Percentiles rank a stretch among this genome's conserved stretches.
These are phyloP conservation scores for Cerastis rubricosa DNA, from an alignment of 2,888 invertebrate genomes.

Conservation along the genomic window DNA sequence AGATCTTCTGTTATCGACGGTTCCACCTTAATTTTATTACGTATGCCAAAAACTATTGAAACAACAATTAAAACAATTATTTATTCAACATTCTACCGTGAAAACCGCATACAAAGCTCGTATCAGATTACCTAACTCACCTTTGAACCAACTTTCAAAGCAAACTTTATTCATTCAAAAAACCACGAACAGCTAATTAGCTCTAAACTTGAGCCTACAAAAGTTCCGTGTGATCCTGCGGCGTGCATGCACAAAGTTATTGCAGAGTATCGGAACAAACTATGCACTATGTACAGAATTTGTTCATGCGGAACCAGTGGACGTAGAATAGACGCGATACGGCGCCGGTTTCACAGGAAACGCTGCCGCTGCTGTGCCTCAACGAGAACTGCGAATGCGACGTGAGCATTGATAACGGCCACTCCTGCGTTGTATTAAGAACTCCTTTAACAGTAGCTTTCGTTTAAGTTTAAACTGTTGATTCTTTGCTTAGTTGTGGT, in stretches of 20 bases:
- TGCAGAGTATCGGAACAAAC: slow-evolving; percentile 65
- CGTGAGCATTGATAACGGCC: slow-evolving; percentile 68
- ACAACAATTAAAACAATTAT: neutral
- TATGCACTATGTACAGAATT: slow-evolving; percentile 69
- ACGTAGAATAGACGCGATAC: slow-evolving; percentile 76
- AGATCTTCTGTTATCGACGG: neutral
- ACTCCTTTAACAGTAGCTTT: slow-evolving; percentile 50
- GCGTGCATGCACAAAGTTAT: slow-evolving; percentile 57
- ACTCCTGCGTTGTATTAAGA: slow-evolving; percentile 55
- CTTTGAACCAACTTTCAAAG: neutral
- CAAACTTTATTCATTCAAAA: slow-evolving; percentile 33
- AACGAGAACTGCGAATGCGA: slow-evolving; percentile 69
- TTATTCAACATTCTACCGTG: neutral
- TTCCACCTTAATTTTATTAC: neutral
- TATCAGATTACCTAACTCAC: neutral
- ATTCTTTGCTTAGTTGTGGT: neutral
- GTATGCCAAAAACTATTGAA: neutral
- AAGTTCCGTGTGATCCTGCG: slow-evolving; percentile 51
- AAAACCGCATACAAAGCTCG: neutral
- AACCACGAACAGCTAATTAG: slow-evolving; percentile 45
- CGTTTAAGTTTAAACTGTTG: slow-evolving; percentile 19
- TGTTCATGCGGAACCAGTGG: slow-evolving; percentile 73
- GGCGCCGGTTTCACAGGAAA: slow-evolving; percentile 80
- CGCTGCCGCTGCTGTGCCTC: slow-evolving; percentile 69
- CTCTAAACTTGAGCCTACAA: slow-evolving; percentile 42